These are phyloP conservation scores for Archaeoteleia sp. DNA, from an alignment of 2,888 invertebrate genomes.

Conservation along the genomic window DNA sequence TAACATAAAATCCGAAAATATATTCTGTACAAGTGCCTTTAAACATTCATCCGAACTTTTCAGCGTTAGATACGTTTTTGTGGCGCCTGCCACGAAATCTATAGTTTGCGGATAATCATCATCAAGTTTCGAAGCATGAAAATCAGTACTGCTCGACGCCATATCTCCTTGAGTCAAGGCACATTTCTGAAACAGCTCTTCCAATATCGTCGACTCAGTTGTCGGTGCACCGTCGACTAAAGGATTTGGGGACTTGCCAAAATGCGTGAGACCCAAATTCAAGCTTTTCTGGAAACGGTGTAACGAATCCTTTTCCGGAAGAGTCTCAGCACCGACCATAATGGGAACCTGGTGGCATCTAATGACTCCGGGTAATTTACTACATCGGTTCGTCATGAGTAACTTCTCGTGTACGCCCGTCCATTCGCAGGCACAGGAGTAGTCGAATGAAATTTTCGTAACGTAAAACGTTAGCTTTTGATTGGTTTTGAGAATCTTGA, in stretches of 20 bases:
- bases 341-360: not conserved
- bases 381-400: not conserved
- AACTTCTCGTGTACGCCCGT: not conserved
- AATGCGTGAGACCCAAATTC: too few species aligned
- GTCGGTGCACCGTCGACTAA: too few species aligned
- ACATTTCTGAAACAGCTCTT: constrained; percentile 17
- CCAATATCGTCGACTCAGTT: not conserved
- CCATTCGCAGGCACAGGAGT: too few species aligned
- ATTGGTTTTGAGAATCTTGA: constrained; percentile 69
- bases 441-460: constrained; percentile 56
- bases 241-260: too few species aligned
- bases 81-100: constrained; percentile 60
- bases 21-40: too few species aligned
- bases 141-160: too few species aligned
- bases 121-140: too few species aligned
- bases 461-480: constrained; percentile 62
- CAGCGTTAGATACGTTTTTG: too few species aligned
- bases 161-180: constrained; percentile 2
- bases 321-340: constrained; percentile 56
- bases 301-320: constrained; percentile 60
- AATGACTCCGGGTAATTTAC: constrained; percentile 53
- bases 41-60: too few species aligned
- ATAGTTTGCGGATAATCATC: constrained; percentile 61
- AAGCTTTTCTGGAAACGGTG: too few species aligned
- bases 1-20: too few species aligned